Evolutionary conservation across 1,140 invertebrate species (phyloP), one percentile per base, ranked within the genome.

Genomic region (Lutraria rhynchaena): DNA sequence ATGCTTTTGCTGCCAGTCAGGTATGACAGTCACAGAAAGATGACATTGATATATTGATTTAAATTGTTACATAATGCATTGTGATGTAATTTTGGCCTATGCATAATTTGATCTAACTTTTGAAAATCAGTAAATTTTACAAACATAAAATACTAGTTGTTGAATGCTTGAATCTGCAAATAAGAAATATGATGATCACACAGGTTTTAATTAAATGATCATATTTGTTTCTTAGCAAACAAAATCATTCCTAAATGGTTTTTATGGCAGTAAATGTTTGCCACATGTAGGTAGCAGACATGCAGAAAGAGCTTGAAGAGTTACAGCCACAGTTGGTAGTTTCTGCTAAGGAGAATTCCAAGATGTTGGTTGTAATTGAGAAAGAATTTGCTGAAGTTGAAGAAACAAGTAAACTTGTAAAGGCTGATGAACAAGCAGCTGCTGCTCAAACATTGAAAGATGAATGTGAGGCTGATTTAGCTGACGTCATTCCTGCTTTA

Each of bases 351-450:
- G 92, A 93, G 82, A 92, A 90, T 37, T 96, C 94, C 1, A 94
- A 95, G 87, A 98, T 98, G 94, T 96, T 97, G 94, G 92, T 94
- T 82, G 94, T 96, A 88, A 98, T 93, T 22, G 89, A 92, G 86
- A 91, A 89, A 37, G 92, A 93, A 78, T 91, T 90, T 0, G 86
- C 78, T 15, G 89, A 91, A 67, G 92, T 92, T 31, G 89, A 91
- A 65, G 90, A 87, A 35, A 91, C 90, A 5, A 90, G 89, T 46
- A 89, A 89, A 49, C 74, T 82, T 22, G 91, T 92, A 11, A 89
- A 89, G 65, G 87, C 87, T 31, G 92, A 93, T 73, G 93, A 93
- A 78, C 90, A 92, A 69, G 92, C 92, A 55, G 90, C 89, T 9
- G 84, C 83, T 96, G 88, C 97, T 0, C 95, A 95, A 89, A 94